Conservation (phyloP, 2,113 vertebrate species). For the Chlamydotis undulata region DNA sequence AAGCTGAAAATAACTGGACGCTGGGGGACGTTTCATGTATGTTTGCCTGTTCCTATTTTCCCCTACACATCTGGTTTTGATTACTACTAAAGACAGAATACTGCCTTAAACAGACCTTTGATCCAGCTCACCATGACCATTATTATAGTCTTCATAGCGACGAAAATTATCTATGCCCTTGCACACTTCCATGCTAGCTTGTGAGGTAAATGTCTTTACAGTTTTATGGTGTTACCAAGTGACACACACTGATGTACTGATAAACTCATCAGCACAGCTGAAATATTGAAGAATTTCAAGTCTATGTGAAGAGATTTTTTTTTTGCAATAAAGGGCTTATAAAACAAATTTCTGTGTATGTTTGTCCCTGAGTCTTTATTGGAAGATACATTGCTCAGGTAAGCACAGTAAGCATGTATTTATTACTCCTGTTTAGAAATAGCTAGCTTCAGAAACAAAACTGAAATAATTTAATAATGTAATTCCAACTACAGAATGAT, state of each 20-base stretch:
- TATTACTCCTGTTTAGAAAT: not conserved
- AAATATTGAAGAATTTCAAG: not conserved
- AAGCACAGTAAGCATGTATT: not conserved
- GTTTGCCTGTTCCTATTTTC: not conserved
- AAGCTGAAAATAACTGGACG: not conserved
- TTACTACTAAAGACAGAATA: not conserved
- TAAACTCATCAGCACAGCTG: not conserved
- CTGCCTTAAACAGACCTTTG: not conserved
- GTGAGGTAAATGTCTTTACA: not conserved
- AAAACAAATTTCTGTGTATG: not conserved
- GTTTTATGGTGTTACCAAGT: not conserved
- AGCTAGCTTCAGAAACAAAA: not conserved
- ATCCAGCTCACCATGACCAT: not conserved
- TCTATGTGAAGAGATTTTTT: not conserved
- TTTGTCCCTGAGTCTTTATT: not conserved
- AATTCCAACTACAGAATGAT: not conserved
- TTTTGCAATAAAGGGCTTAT: not conserved
- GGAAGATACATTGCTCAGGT: not conserved
- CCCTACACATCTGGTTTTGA: not conserved
- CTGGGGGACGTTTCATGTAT: not conserved
- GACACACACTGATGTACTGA: not conserved
- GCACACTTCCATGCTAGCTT: not conserved
- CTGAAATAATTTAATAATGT: not conserved
- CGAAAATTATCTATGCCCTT: not conserved
- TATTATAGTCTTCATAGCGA: not conserved